Conservation (phyloP, 2,797 vertebrate genomes). For the Erethizon dorsatum region DNA sequence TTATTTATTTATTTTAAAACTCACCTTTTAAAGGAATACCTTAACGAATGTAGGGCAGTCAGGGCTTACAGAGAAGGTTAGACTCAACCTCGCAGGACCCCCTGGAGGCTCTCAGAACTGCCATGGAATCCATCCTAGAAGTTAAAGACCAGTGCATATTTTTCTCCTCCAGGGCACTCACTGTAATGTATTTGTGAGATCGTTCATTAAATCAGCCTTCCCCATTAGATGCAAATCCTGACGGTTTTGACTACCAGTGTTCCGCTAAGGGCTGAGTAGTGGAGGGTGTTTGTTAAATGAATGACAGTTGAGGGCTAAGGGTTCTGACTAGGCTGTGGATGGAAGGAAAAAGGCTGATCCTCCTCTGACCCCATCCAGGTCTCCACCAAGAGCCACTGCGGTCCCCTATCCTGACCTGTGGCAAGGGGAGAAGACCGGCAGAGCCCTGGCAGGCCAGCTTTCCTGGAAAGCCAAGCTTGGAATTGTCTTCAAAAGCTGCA, state of each 20-base stretch:
- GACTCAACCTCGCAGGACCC: not conserved
- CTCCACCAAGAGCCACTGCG: not conserved
- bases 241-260: constrained; percentile 4
- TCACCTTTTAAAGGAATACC: constrained; percentile 17
- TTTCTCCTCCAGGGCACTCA: not conserved
- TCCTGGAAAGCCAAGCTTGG: constrained; percentile 82
- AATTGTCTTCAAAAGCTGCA: constrained; percentile 81
- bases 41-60: constrained; percentile 52
- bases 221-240: not conserved
- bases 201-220: constrained; percentile 27
- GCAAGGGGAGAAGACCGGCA: not conserved
- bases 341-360: not conserved
- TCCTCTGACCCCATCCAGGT: not conserved
- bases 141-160: not conserved
- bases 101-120: not conserved
- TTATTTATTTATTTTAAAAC: not conserved
- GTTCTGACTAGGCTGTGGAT: not conserved
- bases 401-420: not conserved
- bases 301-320: not conserved
- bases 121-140: not conserved
- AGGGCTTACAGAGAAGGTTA: not conserved
- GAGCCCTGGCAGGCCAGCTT: constrained; percentile 62
- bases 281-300: constrained; percentile 7
- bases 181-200: constrained; percentile 58
- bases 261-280: constrained; percentile 1